A percentile compares a stretch with the other conserved stretches of the same genome.
Evolutionary conservation across 2,113 vertebrate genomes (phyloP).

Genomic region (Dasyurus viverrinus): DNA sequence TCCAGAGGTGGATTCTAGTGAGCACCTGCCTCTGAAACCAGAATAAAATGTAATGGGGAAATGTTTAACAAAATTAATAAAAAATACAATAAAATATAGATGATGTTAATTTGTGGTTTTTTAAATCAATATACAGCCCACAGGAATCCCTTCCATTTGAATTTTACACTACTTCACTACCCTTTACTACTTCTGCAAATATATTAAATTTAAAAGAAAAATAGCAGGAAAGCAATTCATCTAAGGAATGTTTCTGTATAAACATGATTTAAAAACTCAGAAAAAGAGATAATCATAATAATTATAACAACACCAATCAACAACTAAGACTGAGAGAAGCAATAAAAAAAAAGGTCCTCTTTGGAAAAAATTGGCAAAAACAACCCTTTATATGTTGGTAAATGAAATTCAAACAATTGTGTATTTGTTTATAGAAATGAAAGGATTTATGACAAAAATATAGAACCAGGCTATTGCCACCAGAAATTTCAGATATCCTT

Average conservation of each 20-base stretch:
- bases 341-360: not conserved
- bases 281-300: not conserved
- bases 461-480: not conserved
- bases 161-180: not conserved
- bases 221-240: not conserved
- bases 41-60: not conserved
- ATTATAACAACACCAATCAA: not conserved
- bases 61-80: not conserved
- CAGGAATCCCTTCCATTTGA: not conserved
- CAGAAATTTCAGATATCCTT: not conserved
- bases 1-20: not conserved
- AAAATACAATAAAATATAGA: not conserved
- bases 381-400: not conserved
- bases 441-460: not conserved
- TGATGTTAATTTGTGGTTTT: not conserved
- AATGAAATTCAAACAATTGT: not conserved
- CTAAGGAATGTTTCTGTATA: not conserved
- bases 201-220: not conserved
- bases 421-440: not conserved
- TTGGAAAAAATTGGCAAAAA: not conserved
- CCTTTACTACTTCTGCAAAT: not conserved
- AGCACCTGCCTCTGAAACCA: not conserved
- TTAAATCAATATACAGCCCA: not conserved
- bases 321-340: not conserved
- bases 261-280: not conserved